Base-by-base conservation (phyloP, 2,797 vertebrate species). In the Bufotes viridis region DNA sequence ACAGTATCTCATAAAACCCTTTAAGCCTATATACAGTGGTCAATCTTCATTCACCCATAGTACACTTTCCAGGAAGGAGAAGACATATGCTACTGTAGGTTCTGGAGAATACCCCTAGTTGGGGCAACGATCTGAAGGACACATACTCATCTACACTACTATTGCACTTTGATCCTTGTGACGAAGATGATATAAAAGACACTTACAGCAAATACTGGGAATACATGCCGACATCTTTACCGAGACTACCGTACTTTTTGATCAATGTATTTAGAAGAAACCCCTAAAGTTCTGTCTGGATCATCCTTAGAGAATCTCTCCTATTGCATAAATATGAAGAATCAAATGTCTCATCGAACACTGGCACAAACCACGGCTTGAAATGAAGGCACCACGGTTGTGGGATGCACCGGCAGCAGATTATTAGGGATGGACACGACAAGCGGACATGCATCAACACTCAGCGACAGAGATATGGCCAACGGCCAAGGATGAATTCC, bases 281-380 rank as follows among this genome's bases (percentile, higher is more conserved):
- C 42, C 11, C 5, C 7, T 74, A 9, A 49, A 83, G 55, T 24
- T 72, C 65, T 84, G 82, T 57, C 69, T 58, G 26, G 29, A 51
- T 75, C 7, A 29, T 84, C 70, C 82, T 84, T 84, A 84, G 82
- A 74, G 82, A 84, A 84, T 84, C 82, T 75, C 82, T 84, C 82
- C 55, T 60, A 74, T 26, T 75, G 7, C 8, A n/a, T 61, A 60
- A 15, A 29, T 75, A 61, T 75, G 70, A 74, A 63, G 60, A 63
- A 63, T 63, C 49, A 79, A 34, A 82, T 49, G 82, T 84, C 70
- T 75, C 7, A 61, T 18, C 24, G 29, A 74, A 84, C 70, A 75
- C 29, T 74, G 57, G 70, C 55, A 75, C 67, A 84, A 49, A 82
- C 75, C 34, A 84, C 34, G 82, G 53, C 57, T 84, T 75, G 70